These are phyloP conservation scores for Anastrepha ludens DNA, from an alignment of 1,140 invertebrate genomes.

Conservation along the genomic window DNA sequence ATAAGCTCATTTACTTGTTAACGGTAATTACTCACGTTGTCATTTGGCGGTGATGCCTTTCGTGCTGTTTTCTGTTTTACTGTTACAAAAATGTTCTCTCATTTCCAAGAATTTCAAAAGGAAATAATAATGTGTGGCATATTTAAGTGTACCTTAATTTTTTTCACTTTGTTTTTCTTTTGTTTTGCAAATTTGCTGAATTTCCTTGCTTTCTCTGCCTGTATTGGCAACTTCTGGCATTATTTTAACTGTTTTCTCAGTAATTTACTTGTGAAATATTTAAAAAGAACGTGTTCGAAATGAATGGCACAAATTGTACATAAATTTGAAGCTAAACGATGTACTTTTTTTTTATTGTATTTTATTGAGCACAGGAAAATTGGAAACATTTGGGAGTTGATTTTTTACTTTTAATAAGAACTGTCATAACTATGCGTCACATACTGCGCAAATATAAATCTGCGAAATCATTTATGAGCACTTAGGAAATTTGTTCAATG, in stretches of 20 bases:
- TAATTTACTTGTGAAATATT: not conserved
- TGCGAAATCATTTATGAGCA: too few species aligned
- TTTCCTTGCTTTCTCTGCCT: not conserved
- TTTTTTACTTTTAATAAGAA: too few species aligned
- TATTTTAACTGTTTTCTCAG: not conserved
- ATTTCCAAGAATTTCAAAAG: not conserved
- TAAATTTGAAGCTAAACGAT: too few species aligned
- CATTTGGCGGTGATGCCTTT: slow-evolving; percentile 20
- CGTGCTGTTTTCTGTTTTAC: not conserved
- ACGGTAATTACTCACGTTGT: slow-evolving; percentile 33
- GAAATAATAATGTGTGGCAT: not conserved
- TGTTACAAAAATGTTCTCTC: slow-evolving; percentile 2
- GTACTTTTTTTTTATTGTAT: too few species aligned
- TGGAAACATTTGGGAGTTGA: too few species aligned
- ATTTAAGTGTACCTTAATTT: not conserved
- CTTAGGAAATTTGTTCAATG: too few species aligned
- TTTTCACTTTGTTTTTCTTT: too few species aligned
- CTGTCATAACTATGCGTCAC: too few species aligned
- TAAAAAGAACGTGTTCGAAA: not conserved
- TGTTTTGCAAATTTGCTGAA: slow-evolving; percentile 67
- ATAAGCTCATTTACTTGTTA: slow-evolving; percentile 15
- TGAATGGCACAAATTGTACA: too few species aligned
- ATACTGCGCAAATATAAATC: too few species aligned
- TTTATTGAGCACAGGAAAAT: too few species aligned
- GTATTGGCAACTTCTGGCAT: not conserved